Percentiles rank a stretch among this genome's conserved stretches.
phyloP scores from a whole-genome alignment of 2,797 vertebrate species.

The Darevskia mixta region DNA sequence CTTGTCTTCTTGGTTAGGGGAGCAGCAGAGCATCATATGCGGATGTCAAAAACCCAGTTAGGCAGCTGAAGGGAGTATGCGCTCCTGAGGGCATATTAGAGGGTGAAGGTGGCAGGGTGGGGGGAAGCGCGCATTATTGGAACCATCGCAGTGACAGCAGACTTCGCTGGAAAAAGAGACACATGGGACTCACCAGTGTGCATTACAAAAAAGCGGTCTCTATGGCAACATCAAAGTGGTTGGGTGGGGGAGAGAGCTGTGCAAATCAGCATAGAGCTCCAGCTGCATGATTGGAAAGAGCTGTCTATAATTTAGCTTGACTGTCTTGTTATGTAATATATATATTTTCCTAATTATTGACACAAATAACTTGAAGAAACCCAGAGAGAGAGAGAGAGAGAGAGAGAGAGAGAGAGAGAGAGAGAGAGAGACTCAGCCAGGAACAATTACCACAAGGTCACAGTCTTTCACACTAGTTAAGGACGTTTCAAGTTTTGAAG shows the following conservation, averaged over 20 bases:
- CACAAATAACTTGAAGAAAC: slow-evolving; percentile 40
- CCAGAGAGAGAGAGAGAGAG: slow-evolving; percentile 14
- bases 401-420: background rate
- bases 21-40: slow-evolving; percentile 44
- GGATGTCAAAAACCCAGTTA: slow-evolving; percentile 51
- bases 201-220: slow-evolving; percentile 77
- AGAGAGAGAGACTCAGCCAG: slow-evolving; percentile 44
- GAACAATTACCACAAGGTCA: slow-evolving; percentile 29
- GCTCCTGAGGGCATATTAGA: slow-evolving; percentile 56
- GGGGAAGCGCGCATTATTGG: slow-evolving; percentile 56
- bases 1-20: slow-evolving; percentile 31
- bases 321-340: slow-evolving; percentile 71
- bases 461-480: slow-evolving; percentile 26
- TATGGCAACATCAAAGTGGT: slow-evolving; percentile 76
- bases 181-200: slow-evolving; percentile 65
- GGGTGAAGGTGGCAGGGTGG: background rate
- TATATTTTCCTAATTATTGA: slow-evolving; percentile 38
- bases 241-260: slow-evolving; percentile 38
- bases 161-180: slow-evolving; percentile 68
- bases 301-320: slow-evolving; percentile 62
- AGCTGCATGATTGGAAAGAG: slow-evolving; percentile 70
- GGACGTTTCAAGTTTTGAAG: slow-evolving; percentile 32
- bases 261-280: slow-evolving; percentile 47
- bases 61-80: slow-evolving; percentile 59
- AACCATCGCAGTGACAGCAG: slow-evolving; percentile 65